phyloP scores from a whole-genome alignment of 2,113 vertebrate genomes.

The Saimiri boliviensis region DNA sequence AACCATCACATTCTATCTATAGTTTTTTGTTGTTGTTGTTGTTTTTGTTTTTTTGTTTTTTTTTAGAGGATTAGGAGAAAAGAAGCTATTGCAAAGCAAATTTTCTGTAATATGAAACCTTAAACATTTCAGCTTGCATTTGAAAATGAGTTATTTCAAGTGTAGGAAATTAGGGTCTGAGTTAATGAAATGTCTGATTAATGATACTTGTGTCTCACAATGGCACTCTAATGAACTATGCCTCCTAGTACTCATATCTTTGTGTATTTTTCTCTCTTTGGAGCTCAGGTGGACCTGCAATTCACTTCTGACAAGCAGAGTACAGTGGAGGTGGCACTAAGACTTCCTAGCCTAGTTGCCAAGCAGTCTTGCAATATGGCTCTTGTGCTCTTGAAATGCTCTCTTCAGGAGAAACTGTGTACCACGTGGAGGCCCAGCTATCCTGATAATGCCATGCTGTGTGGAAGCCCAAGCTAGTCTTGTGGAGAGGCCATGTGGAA shows the following conservation, averaged over 20 bases:
- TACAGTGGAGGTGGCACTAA: not conserved
- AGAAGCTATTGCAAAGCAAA: not conserved
- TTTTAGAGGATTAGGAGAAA: not conserved
- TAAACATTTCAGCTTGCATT: not conserved
- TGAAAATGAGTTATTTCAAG: not conserved
- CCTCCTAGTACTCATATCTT: not conserved
- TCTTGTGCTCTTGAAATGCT: not conserved
- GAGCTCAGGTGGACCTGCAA: not conserved
- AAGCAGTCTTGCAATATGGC: not conserved
- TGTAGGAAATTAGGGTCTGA: not conserved
- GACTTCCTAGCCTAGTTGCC: not conserved
- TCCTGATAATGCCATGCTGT: not conserved
- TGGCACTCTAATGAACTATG: rapidly evolving
- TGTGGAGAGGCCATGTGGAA: not conserved
- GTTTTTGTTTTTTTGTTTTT: too few relatives aligned
- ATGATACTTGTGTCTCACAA: not conserved
- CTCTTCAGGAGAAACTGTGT: not conserved
- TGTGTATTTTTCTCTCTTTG: not conserved
- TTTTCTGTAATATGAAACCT: not conserved
- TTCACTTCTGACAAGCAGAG: not conserved
- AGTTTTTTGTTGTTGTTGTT: too few relatives aligned
- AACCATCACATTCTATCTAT: not conserved
- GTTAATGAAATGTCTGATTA: not conserved
- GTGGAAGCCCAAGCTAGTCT: not conserved
- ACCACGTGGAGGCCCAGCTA: not conserved